Evolutionary conservation across 2,888 invertebrate species (phyloP), one percentile per base, ranked within the genome.

Genomic region (Megamerina dolium): DNA sequence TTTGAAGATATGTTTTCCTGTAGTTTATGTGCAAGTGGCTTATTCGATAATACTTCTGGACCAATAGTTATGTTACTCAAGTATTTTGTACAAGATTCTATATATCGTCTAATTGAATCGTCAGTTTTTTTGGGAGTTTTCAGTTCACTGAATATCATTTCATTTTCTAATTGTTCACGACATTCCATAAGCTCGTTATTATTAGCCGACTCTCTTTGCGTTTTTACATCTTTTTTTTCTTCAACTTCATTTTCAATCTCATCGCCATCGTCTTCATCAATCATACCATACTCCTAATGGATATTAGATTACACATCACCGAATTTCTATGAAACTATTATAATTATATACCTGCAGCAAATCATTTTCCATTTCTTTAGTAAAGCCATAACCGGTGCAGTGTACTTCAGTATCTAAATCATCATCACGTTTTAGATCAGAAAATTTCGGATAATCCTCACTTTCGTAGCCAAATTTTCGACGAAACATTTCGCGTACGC

Each of bases 381-480:
- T 87, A 56, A 92, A 83, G 40, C 92, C 93, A 70, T 92, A 89
- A 2, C 96, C 96, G 54, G 94, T 92, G 55, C 95, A 95, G 17
- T 83, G 82, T 2, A 96, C 80, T 72, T 94, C 93, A 3, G 85
- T 79, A 71, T 97, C 97, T 41, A 97, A 72, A 53, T 79, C 78
- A 65, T 87, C 88, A 53, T 85, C 85, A 14, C 90, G 76, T 62
- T 86, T 83, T 41, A 78, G 71, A 64, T 91, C 90, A 20, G 74
- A 70, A 65, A 91, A 91, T 56, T 77, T 78, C 2, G 92, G 92
- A 68, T 77, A 82, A 23, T 82, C 71, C 53, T 82, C 85, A 68
- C 92, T 90, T 70, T 93, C 95, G 70, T 84, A 97, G 1, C 77
- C 81, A 71, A 93, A 97, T 37, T 92, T 80, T 61, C 83, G 83